A percentile compares a stretch with the other conserved stretches of the same genome.
phyloP scores from a whole-genome alignment of 1,140 invertebrate species.

The Elymnias hypermnestra region DNA sequence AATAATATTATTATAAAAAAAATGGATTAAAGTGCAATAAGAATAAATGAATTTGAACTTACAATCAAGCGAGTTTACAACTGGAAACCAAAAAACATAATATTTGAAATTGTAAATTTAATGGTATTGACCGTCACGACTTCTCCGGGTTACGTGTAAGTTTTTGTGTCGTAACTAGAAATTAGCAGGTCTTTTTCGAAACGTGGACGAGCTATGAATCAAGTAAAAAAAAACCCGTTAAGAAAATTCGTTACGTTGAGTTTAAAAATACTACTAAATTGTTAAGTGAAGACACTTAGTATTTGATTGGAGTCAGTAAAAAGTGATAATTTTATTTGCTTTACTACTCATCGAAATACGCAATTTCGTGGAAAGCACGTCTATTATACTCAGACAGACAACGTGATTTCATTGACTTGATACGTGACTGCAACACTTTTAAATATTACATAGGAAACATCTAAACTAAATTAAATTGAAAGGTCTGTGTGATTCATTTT shows the following conservation, averaged over 20 bases:
- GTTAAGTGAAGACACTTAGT: not conserved
- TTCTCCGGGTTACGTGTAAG: not conserved
- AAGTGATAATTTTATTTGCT: not conserved
- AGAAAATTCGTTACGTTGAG: not conserved
- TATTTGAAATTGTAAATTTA: not conserved
- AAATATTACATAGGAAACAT: too few species aligned
- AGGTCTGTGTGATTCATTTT: too few species aligned
- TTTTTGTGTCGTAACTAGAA: not conserved
- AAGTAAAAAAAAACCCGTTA: not conserved
- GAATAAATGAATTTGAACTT: too few species aligned
- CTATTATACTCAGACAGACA: not conserved
- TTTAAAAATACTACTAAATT: not conserved
- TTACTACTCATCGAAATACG: not conserved
- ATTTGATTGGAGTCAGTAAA: not conserved
- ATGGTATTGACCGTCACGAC: not conserved
- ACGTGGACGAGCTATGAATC: not conserved
- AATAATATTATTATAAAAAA: too few species aligned
- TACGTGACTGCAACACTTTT: not conserved
- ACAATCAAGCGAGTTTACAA: too few species aligned
- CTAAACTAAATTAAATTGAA: too few species aligned
- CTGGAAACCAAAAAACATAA: not conserved
- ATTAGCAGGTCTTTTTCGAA: not conserved
- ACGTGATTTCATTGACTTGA: not conserved
- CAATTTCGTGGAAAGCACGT: conserved; percentile 1
- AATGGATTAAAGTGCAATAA: too few species aligned